Conservation (phyloP, 2,797 vertebrate genomes). For the Lepilemur septentrionalis region DNA sequence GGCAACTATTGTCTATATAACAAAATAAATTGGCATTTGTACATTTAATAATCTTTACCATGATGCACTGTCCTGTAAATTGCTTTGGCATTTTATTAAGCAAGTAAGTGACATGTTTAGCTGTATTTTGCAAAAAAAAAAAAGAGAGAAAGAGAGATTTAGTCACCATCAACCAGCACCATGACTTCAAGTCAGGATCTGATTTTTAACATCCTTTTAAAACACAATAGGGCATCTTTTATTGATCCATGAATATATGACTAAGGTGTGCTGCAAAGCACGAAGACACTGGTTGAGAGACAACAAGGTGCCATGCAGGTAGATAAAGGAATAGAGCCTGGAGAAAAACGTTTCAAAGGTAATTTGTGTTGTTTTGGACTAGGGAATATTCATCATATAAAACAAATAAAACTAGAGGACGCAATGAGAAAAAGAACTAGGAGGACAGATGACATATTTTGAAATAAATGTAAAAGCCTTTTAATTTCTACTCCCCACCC, state of each 20-base stretch:
- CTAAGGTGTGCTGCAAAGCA: neutral
- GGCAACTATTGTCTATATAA: neutral
- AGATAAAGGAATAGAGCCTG: neutral
- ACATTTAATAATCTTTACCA: neutral
- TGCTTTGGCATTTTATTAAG: neutral
- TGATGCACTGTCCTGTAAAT: neutral
- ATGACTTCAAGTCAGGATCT: neutral
- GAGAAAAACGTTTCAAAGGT: neutral
- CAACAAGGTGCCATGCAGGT: neutral
- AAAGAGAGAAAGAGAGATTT: neutral
- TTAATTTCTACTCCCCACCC: neutral
- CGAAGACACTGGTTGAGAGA: neutral
- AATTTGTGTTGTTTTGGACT: neutral
- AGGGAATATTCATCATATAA: neutral
- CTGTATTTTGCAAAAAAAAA: neutral
- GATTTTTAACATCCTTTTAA: conserved; percentile 8
- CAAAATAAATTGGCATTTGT: neutral
- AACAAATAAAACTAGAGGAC: neutral
- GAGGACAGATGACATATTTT: neutral
- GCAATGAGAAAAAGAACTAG: neutral
- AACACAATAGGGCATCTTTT: neutral
- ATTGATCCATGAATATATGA: neutral
- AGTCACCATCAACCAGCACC: neutral
- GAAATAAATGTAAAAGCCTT: neutral
- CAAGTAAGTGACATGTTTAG: neutral